Base-by-base conservation (phyloP, 2,113 vertebrate species). In the Thymallus thymallus region DNA sequence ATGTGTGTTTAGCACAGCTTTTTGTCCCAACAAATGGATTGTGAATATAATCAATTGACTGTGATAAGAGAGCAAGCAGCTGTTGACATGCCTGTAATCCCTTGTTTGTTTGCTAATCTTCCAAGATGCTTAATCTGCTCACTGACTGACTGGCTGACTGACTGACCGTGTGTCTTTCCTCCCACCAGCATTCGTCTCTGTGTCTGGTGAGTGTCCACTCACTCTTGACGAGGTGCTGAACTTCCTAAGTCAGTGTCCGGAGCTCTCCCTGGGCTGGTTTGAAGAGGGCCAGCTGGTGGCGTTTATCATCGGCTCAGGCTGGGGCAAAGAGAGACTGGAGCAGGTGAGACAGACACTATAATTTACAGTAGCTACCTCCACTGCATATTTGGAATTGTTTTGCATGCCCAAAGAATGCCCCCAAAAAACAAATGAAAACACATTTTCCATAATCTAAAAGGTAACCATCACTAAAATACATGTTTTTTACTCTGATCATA, bases 191-290 rank as follows among this genome's bases (percentile, higher is more conserved):
- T 94, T 94, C 60, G 84, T 94, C 55, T 94, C 93, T 0, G 93
- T 93, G 72, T 94, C 93, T 6, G 91, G 93, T 45, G 91, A 92
- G 83, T 94, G 93, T 81, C 93, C 93, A 20, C 88, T 94, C 22
- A 91, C 87, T 5, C 82, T 93, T 76, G 87, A 93, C 32, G 92
- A 94, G 71, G 92, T 94, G 72, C 91, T 93, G 30, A 86, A 80
- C 72, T 93, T 94, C 79, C 82, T 94, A 71, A 76, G 84, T 55
- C 86, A 91, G 83, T 94, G 93, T 75, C 91, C 92, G 1, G 93
- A 94, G 84, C 85, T 94, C 24, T 94, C 93, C 0, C 81, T 94
- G 83, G 93, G 93, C 56, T 94, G 93, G 92, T 94, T 94, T 45
- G 92, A 94, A 81, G 92, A 92, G 75, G 94, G 93, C 10, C 92